Conservation (phyloP, 2,888 invertebrate genomes). For the Ophioninae sp. region DNA sequence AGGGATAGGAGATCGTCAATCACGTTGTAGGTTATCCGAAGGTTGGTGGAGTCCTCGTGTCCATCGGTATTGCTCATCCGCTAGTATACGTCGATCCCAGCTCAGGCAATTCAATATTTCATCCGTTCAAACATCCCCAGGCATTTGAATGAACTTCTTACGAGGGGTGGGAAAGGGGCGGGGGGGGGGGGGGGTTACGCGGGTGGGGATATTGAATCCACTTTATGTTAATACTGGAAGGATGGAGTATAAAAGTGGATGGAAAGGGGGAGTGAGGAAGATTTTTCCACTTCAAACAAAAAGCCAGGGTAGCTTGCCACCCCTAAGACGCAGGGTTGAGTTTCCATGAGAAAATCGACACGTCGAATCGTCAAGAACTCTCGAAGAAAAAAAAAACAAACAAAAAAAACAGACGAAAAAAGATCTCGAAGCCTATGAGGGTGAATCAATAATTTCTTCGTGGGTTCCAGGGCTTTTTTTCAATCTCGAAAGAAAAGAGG, state of each 20-base stretch:
- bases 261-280: constrained; percentile 29
- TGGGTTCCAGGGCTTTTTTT: constrained; percentile 37
- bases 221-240: constrained; percentile 75
- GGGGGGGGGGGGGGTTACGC: too few relatives aligned
- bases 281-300: constrained; percentile 27
- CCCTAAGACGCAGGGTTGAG: constrained; percentile 12
- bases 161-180: neutral
- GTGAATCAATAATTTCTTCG: constrained; percentile 68
- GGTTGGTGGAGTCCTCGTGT: neutral
- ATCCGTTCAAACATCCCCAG: constrained; percentile 73
- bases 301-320: constrained; percentile 40
- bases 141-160: constrained; percentile 76
- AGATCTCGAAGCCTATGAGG: constrained; percentile 22
- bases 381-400: constrained; percentile 52
- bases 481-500: neutral
- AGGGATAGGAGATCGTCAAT: constrained; percentile 12
- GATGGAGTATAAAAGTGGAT: constrained; percentile 13
- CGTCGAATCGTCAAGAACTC: constrained; percentile 37
- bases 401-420: neutral
- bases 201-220: constrained; percentile 73
- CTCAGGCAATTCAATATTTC: constrained; percentile 71
- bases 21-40: constrained; percentile 9
- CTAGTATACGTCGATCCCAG: constrained; percentile 31
- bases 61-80: neutral
- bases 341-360: constrained; percentile 42